These are phyloP conservation scores for Zaprionus camerounensis DNA, from an alignment of 1,140 invertebrate genomes.

Conservation along the genomic window DNA sequence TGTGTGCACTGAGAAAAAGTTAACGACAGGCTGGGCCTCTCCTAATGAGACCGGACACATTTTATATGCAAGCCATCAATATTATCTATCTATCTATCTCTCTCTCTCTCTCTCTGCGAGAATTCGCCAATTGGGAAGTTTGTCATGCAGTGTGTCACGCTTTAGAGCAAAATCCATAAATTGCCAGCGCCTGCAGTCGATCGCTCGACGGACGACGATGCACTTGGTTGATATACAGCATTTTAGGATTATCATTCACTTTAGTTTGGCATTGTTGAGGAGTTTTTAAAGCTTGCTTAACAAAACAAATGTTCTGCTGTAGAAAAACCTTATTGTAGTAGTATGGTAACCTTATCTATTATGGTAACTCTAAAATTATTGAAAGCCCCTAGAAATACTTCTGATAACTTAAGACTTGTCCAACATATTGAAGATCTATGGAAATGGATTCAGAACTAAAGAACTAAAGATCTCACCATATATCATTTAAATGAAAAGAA, in stretches of 20 bases:
- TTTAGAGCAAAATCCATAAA: constrained; percentile 1
- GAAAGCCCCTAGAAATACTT: too few species aligned
- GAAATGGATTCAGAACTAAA: too few species aligned
- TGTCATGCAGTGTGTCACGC: constrained; percentile 4
- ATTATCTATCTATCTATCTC: neutral
- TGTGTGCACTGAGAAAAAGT: constrained; percentile 36
- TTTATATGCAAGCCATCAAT: constrained; percentile 8
- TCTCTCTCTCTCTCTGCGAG: neutral
- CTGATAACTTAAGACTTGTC: too few species aligned
- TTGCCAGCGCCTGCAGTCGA: neutral
- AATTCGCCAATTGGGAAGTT: neutral
- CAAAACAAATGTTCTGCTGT: neutral
- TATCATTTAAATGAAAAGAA: too few species aligned
- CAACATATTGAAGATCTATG: too few species aligned
- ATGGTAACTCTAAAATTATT: too few species aligned
- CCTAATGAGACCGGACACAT: constrained; percentile 22
- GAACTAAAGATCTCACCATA: too few species aligned
- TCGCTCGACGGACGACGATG: neutral
- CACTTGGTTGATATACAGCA: neutral
- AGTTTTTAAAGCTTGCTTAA: neutral
- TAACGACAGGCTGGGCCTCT: constrained; percentile 9
- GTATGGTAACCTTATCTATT: too few species aligned
- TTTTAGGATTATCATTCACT: neutral
- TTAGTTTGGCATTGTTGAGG: neutral
- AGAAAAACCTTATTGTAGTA: too few species aligned